Percentiles rank a stretch among this genome's conserved stretches.
These are phyloP conservation scores for Pseudotriccus pelzelni DNA, from an alignment of 2,797 vertebrate species.

Conservation along the genomic window DNA sequence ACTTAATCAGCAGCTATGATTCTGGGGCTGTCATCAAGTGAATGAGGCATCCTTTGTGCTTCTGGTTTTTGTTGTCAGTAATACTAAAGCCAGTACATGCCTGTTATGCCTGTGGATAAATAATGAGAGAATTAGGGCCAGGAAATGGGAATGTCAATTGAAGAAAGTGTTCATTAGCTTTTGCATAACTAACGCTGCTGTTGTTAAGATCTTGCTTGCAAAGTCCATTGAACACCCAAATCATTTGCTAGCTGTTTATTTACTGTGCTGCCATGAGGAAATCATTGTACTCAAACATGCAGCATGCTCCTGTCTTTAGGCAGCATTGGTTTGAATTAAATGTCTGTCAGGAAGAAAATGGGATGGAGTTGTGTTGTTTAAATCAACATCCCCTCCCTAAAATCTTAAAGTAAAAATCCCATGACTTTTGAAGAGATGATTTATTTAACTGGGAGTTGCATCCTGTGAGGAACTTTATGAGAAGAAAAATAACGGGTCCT, in stretches of 20 bases:
- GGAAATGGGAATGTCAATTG: constrained; percentile 9
- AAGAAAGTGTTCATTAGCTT: constrained; percentile 5
- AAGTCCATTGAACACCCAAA: background rate
- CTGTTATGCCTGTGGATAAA: background rate
- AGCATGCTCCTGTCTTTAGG: background rate
- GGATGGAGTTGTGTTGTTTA: background rate
- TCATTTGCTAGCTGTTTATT: background rate
- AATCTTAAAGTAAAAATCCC: background rate
- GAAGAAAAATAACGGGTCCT: background rate
- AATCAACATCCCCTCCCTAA: background rate
- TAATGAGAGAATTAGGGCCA: constrained; percentile 24
- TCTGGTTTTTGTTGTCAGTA: background rate
- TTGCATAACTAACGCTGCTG: constrained; percentile 25
- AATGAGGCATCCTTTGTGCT: background rate
- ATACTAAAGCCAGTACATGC: background rate
- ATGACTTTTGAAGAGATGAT: background rate
- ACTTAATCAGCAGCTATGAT: rapidly evolving
- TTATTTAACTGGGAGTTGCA: background rate
- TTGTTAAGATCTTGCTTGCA: background rate
- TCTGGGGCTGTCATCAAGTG: background rate
- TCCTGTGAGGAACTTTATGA: background rate
- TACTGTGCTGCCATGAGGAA: background rate
- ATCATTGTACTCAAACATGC: background rate
- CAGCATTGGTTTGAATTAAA: background rate
- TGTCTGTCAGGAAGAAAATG: background rate